These are phyloP conservation scores for Characodon lateralis DNA, from an alignment of 2,797 vertebrate species.

Conservation along the genomic window DNA sequence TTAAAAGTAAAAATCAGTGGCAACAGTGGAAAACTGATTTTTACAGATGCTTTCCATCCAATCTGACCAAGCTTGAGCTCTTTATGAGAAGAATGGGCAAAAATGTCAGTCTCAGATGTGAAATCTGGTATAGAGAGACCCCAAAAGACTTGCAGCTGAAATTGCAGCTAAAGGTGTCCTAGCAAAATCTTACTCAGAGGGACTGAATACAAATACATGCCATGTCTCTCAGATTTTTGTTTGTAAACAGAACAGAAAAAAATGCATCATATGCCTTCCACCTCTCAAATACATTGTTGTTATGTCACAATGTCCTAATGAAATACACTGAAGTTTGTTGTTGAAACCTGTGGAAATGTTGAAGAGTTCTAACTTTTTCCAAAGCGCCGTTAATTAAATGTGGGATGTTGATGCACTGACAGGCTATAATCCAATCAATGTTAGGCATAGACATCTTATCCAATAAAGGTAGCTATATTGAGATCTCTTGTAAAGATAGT, in stretches of 20 bases:
- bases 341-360: neutral
- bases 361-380: neutral
- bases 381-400: constrained; percentile 15
- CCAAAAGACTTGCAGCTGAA: neutral
- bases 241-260: neutral
- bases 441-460: constrained; percentile 43
- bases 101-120: neutral
- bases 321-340: neutral
- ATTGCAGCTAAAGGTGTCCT: neutral
- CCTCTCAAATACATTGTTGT: neutral
- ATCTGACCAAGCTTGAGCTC: neutral
- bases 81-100: neutral
- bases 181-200: neutral
- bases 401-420: constrained; percentile 43
- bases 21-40: neutral
- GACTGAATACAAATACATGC: neutral
- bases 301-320: neutral
- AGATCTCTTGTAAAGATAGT: constrained; percentile 44
- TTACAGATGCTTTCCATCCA: neutral
- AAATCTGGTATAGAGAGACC: neutral
- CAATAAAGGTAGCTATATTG: constrained; percentile 30
- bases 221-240: neutral
- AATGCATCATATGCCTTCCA: neutral
- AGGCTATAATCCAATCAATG: constrained; percentile 54
- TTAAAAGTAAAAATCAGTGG: neutral